Conservation (phyloP, 2,888 invertebrate species). For the Cynaeus angustus region DNA sequence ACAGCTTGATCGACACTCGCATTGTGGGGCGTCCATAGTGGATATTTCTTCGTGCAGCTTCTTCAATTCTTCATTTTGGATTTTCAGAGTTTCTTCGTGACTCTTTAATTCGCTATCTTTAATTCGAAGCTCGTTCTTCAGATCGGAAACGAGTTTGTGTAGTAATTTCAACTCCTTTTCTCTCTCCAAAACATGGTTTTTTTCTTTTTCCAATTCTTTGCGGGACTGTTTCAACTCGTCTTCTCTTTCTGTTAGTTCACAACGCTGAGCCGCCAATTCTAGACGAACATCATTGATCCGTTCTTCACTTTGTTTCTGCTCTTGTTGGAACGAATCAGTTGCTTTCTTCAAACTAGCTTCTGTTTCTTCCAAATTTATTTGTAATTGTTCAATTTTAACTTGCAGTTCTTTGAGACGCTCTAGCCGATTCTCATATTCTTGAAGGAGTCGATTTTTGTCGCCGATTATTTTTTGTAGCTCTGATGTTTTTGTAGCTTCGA, state of each 20-base stretch:
- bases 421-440: slow-evolving; percentile 76
- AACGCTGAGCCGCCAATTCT: slow-evolving; percentile 75
- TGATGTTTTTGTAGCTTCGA: slow-evolving; percentile 67
- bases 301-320: slow-evolving; percentile 73
- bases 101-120: slow-evolving; percentile 30
- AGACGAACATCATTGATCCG: slow-evolving; percentile 73
- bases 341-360: slow-evolving; percentile 74
- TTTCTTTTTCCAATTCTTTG: slow-evolving; percentile 7
- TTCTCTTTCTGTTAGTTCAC: slow-evolving; percentile 74
- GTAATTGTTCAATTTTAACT: slow-evolving; percentile 75
- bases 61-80: slow-evolving; percentile 72
- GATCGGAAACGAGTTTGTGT: background rate
- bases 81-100: slow-evolving; percentile 10
- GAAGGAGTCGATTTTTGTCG: slow-evolving; percentile 75
- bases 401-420: slow-evolving; percentile 71
- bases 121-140: slow-evolving; percentile 1
- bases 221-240: slow-evolving; percentile 66
- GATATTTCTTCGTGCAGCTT: slow-evolving; percentile 67
- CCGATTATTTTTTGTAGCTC: slow-evolving; percentile 75
- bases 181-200: background rate
- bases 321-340: slow-evolving; percentile 70
- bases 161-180: slow-evolving; percentile 30
- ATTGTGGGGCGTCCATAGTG: slow-evolving; percentile 70
- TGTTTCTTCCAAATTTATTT: slow-evolving; percentile 74
- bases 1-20: slow-evolving; percentile 66